Percentiles rank a stretch among this genome's conserved stretches.
phyloP scores from a whole-genome alignment of 2,888 invertebrate species.

The Eledona agricola region DNA sequence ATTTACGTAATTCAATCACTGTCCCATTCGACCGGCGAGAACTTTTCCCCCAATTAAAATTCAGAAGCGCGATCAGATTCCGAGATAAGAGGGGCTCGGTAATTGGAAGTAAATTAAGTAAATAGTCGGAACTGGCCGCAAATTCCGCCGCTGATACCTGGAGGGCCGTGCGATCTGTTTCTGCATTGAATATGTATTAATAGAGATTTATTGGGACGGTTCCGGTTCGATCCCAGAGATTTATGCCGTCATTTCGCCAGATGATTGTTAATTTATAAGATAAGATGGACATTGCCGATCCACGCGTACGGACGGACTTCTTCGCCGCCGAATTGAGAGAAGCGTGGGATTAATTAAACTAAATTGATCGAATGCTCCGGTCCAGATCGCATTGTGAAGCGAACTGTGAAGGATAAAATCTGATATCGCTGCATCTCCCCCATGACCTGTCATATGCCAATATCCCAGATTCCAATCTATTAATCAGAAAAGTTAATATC shows the following conservation, averaged over 20 bases:
- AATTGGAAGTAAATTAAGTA: slow-evolving; percentile 40
- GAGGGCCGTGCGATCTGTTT: slow-evolving; percentile 24
- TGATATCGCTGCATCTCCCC: slow-evolving; percentile 48
- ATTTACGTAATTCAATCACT: slow-evolving; percentile 26
- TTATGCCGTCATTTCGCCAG: slow-evolving; percentile 30
- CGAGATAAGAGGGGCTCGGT: slow-evolving; percentile 34
- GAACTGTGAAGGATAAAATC: slow-evolving; percentile 42
- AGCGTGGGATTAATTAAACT: slow-evolving; percentile 11
- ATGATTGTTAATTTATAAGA: slow-evolving; percentile 33
- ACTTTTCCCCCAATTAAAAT: slow-evolving; percentile 35
- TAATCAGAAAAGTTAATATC: slow-evolving; percentile 60
- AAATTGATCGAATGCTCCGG: slow-evolving; percentile 24
- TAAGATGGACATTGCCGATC: slow-evolving; percentile 13
- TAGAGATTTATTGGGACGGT: slow-evolving; percentile 34
- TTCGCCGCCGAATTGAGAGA: no score
- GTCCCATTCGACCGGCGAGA: slow-evolving; percentile 9
- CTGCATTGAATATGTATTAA: slow-evolving; percentile 39
- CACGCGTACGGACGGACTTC: no score
- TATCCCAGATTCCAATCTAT: slow-evolving; percentile 59
- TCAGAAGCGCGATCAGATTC: slow-evolving; percentile 38
- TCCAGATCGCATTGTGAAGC: slow-evolving; percentile 31
- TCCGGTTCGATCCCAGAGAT: slow-evolving; percentile 29
- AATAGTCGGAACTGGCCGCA: slow-evolving; percentile 38
- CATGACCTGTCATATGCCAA: slow-evolving; percentile 56
- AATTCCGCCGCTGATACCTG: slow-evolving; percentile 28